phyloP scores from a whole-genome alignment of 2,888 invertebrate genomes.

The Zygogramma bicolorata region DNA sequence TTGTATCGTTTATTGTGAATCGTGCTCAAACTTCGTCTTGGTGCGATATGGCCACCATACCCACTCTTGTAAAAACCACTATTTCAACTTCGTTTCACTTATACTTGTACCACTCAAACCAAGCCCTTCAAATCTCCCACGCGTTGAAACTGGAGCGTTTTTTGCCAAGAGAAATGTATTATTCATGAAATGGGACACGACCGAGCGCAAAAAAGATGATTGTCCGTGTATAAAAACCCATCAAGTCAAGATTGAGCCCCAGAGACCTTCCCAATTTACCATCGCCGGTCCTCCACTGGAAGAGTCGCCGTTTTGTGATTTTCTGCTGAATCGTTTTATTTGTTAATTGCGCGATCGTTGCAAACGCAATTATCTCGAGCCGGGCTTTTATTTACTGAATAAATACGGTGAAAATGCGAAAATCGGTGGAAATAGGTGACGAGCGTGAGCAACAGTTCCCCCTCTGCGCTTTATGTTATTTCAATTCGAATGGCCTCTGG shows the following conservation, averaged over 20 bases:
- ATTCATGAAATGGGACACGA: not conserved
- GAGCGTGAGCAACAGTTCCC: slow-evolving; percentile 59
- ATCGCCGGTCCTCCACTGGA: slow-evolving; percentile 16
- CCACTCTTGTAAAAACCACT: too few species aligned
- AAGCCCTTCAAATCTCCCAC: not conserved
- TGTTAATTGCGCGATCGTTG: slow-evolving; percentile 66
- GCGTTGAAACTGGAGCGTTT: not conserved
- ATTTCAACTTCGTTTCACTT: too few species aligned
- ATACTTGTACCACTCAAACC: too few species aligned
- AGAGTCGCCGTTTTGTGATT: slow-evolving; percentile 52
- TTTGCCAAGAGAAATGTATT: not conserved
- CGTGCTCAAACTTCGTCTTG: too few species aligned
- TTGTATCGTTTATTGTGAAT: too few species aligned
- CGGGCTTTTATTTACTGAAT: slow-evolving; percentile 64
- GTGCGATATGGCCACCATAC: too few species aligned
- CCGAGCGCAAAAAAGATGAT: not conserved
- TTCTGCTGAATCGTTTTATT: slow-evolving; percentile 64
- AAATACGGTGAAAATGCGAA: slow-evolving; percentile 56
- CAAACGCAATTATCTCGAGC: slow-evolving; percentile 65
- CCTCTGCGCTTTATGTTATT: slow-evolving; percentile 34
- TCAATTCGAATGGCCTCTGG: slow-evolving; percentile 41
- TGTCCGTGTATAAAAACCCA: not conserved
- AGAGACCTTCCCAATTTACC: slow-evolving; percentile 13
- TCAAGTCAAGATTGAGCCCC: not conserved
- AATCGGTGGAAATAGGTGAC: slow-evolving; percentile 51